Evolutionary conservation across 2,888 invertebrate genomes (phyloP).

Genomic region (Lathronympha strigana): DNA sequence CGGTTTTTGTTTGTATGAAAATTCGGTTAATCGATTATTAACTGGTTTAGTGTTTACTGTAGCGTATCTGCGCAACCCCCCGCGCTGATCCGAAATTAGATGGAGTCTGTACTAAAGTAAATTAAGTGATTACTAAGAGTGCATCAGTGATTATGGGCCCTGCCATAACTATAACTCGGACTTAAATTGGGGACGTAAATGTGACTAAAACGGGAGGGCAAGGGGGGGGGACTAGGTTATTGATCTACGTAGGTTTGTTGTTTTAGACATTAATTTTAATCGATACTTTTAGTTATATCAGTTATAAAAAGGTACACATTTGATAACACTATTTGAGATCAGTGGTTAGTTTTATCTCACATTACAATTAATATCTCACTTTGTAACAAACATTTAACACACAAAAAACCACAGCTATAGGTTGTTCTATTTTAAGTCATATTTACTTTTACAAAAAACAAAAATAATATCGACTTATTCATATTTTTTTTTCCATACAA

Average conservation of each 20-base stretch:
- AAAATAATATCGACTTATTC: too few relatives aligned
- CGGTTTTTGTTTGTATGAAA: too few relatives aligned
- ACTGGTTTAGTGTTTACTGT: constrained; percentile 8
- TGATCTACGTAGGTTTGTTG: too few relatives aligned
- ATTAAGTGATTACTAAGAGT: constrained; percentile 41
- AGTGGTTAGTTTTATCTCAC: too few relatives aligned
- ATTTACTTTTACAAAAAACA: too few relatives aligned
- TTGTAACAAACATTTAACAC: too few relatives aligned
- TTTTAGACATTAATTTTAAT: background rate
- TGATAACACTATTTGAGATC: too few relatives aligned
- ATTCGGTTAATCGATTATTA: too few relatives aligned
- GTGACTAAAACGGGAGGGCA: constrained; percentile 21
- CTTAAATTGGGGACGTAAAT: constrained; percentile 21
- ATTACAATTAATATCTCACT: too few relatives aligned
- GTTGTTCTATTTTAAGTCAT: too few relatives aligned
- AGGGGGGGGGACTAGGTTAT: constrained; percentile 6
- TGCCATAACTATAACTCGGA: constrained; percentile 30
- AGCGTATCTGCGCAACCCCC: background rate
- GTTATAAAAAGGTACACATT: background rate
- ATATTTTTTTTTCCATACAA: too few relatives aligned
- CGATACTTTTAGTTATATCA: background rate
- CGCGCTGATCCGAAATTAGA: constrained; percentile 19
- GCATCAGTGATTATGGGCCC: constrained; percentile 31
- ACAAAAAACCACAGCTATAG: too few relatives aligned
- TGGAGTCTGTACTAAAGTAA: constrained; percentile 33